Evolutionary conservation across 2,888 invertebrate species (phyloP), one percentile per base, ranked within the genome.

Genomic region (Ditylenchus weischeri): DNA sequence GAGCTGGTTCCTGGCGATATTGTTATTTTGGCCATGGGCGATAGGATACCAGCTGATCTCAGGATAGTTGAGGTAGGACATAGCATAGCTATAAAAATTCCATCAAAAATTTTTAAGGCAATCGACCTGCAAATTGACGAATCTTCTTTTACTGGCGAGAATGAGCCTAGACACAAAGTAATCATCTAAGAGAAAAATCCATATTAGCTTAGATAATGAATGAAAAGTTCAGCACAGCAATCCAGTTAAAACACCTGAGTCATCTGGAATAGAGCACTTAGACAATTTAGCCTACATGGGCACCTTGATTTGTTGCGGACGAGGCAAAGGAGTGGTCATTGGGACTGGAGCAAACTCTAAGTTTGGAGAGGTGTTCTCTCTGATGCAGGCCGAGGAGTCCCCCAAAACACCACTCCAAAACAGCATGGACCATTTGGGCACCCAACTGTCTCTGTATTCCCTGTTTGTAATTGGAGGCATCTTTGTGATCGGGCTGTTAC

Each of bases 311-410:
- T 88, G 95, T 59, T 92, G 91, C 84, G 98, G 98, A 11, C 90
- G 90, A 84, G 96, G 94, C 75, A 93, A 93, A 88, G 98, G 98
- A 54, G 89, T 99, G 74, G 96, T 98, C 5, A 92, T 96, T 10
- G 92, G 92, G 83, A 98, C 94, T 0, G 96, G 94, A 0, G 91
- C 91, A 76, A 90, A 92, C 70, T 95, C 96, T 51, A 93, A 96
- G 84, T 99, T 99, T 86, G 98, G 98, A 1, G 92, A 95, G 85
- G 91, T 99, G 60, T 96, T 96, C 86, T 90, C 91, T 75, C 93
- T 98, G 93, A 96, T 99, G 96, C 90, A 94, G 86, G 91, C n/a
- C 2, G 96, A 96, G 84, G 96, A 98, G 85, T 90, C 96, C 0
- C n/a, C 98, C 0, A 96, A 96, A 86, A 98, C 98, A 0, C 98